Conservation (phyloP, 2,797 vertebrate species). For the Pseudomugil tenellus region DNA sequence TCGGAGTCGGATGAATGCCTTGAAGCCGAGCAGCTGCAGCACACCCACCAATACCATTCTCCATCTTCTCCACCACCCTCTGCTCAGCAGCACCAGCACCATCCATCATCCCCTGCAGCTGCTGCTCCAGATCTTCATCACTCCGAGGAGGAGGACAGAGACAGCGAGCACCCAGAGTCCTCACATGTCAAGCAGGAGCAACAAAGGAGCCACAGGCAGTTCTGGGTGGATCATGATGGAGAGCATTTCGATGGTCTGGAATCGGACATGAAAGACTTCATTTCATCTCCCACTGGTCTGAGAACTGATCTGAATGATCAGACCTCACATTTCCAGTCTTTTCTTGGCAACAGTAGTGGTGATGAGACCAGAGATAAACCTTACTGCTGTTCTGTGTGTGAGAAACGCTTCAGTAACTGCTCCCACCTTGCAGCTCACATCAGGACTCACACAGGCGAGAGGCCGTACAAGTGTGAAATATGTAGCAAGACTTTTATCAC, state of each 20-base stretch:
- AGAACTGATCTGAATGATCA: conserved; percentile 54
- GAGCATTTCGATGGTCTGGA: conserved; percentile 64
- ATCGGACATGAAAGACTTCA: conserved; percentile 71
- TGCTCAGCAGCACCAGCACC: conserved; percentile 39
- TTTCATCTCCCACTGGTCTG: conserved; percentile 51
- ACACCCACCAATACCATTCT: conserved; percentile 43
- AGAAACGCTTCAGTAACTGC: conserved; percentile 77
- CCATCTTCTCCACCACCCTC: conserved; percentile 26
- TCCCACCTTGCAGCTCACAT: conserved; percentile 78
- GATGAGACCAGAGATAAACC: conserved; percentile 72
- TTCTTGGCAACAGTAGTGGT: conserved; percentile 32
- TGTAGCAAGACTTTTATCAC: conserved; percentile 79
- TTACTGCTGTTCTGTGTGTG: conserved; percentile 75
- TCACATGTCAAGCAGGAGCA: conserved; percentile 68
- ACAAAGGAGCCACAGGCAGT: conserved; percentile 55
- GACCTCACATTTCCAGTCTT: conserved; percentile 61
- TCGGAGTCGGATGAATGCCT: conserved; percentile 41
- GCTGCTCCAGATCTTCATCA: conserved; percentile 45
- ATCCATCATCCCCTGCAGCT: conserved; percentile 50
- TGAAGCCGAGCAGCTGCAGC: conserved; percentile 57
- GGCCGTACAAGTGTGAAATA: conserved; percentile 75
- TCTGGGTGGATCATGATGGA: conserved; percentile 64
- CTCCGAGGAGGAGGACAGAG: conserved; percentile 49
- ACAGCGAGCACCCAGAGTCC: conserved; percentile 52
- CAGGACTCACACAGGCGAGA: conserved; percentile 78